phyloP scores from a whole-genome alignment of 1,140 invertebrate species.

The Ceratina australensis region DNA sequence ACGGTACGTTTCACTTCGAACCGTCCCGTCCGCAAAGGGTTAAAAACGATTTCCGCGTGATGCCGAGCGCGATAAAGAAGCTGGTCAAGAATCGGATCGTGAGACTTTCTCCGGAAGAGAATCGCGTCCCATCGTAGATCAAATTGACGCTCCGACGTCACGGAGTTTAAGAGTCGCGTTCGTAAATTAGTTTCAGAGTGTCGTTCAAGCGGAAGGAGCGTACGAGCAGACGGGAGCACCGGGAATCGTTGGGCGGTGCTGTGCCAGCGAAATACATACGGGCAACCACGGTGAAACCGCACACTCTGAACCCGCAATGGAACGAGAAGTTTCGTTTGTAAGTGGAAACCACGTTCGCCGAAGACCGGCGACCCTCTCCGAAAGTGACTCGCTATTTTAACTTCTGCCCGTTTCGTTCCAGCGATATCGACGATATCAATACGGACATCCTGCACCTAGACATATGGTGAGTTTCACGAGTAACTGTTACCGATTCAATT shows the following conservation, averaged over 20 bases:
- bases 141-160: neutral
- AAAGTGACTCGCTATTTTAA: neutral
- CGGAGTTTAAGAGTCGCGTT: too few relatives aligned
- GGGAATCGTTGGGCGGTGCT: constrained; percentile 86
- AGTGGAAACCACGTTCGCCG: constrained; percentile 78
- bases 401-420: constrained; percentile 80
- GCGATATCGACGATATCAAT: constrained; percentile 94
- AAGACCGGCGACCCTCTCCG: neutral
- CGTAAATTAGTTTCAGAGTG: constrained; percentile 83
- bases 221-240: constrained; percentile 83
- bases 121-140: too few relatives aligned
- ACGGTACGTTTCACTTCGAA: too few relatives aligned
- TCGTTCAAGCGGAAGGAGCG: constrained; percentile 90
- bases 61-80: constrained; percentile 41
- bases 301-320: constrained; percentile 96
- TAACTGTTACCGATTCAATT: neutral
- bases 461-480: constrained; percentile 87
- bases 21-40: too few relatives aligned
- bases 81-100: constrained; percentile 40
- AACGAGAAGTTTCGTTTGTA: constrained; percentile 98
- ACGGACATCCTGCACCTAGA: constrained; percentile 94
- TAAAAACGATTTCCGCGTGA: neutral
- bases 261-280: constrained; percentile 96
- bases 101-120: constrained; percentile 7
- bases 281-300: constrained; percentile 93